These are phyloP conservation scores for Acleris laterana DNA, from an alignment of 2,888 invertebrate species.

Conservation along the genomic window DNA sequence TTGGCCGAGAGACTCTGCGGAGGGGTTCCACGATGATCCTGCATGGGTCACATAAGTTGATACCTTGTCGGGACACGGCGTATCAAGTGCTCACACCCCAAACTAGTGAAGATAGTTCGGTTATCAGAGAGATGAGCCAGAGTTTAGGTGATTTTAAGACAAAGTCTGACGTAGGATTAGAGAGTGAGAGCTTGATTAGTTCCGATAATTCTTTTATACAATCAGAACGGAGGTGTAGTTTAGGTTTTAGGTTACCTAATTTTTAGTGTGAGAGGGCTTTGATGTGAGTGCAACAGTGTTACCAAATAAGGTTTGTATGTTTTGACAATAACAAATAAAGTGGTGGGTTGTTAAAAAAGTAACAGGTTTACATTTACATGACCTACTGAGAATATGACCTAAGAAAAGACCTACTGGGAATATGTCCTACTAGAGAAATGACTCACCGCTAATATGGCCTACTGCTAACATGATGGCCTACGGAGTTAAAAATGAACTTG, in stretches of 20 bases:
- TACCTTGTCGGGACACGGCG: constrained; percentile 85
- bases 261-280: constrained; percentile 16
- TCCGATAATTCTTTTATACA: constrained; percentile 73
- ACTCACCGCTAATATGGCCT: no score
- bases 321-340: neutral
- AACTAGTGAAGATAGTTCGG: constrained; percentile 31
- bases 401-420: no score
- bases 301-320: neutral
- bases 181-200: constrained; percentile 67
- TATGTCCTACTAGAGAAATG: no score
- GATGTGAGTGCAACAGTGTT: neutral
- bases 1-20: constrained; percentile 89
- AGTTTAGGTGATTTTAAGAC: constrained; percentile 63
- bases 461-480: no score
- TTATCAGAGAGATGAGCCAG: constrained; percentile 48
- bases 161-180: constrained; percentile 60
- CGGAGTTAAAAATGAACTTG: no score
- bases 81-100: constrained; percentile 56
- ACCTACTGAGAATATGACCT: no score
- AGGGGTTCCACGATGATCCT: constrained; percentile 86
- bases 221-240: constrained; percentile 64
- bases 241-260: constrained; percentile 54
- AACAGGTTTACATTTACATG: no score
- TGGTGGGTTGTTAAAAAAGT: no score
- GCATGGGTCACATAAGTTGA: constrained; percentile 84